Conservation (phyloP, 2,113 vertebrate species). For the Rhinichthys klamathensis region DNA sequence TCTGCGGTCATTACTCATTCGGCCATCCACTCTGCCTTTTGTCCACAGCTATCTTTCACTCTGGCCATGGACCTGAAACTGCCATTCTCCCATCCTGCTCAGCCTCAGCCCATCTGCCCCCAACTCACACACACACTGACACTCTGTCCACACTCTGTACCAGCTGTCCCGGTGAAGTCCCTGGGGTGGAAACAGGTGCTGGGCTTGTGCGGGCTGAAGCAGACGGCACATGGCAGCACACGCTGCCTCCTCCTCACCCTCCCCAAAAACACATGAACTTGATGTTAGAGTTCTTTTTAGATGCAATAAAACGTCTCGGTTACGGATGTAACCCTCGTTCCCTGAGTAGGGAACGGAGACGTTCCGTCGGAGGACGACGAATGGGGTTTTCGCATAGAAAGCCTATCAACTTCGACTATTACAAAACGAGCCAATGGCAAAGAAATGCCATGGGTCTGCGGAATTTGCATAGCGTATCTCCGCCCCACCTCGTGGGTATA, state of each 20-base stretch:
- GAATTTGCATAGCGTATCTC: no score
- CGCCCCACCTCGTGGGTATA: no score
- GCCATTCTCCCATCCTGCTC: conserved; percentile 58
- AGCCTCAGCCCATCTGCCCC: conserved; percentile 72
- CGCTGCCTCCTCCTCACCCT: conserved; percentile 30
- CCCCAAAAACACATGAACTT: conserved; percentile 35
- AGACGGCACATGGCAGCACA: conserved; percentile 58
- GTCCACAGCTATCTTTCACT: conserved; percentile 70
- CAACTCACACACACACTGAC: conserved; percentile 47
- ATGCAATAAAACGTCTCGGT: no score
- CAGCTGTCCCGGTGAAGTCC: conserved; percentile 73
- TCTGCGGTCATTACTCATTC: conserved; percentile 72
- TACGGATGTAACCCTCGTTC: no score
- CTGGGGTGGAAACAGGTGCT: conserved; percentile 65
- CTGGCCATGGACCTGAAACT: conserved; percentile 64
- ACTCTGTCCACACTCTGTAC: conserved; percentile 60
- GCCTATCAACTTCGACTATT: no score
- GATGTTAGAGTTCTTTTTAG: background rate
- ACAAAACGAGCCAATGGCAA: no score
- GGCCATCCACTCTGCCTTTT: conserved; percentile 70
- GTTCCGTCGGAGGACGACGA: no score
- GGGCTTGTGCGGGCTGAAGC: conserved; percentile 48
- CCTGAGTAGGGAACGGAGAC: no score
- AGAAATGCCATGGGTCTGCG: no score
- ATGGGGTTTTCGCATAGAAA: no score